Base-by-base conservation (phyloP, 2,888 invertebrate genomes). In the Apodemia zela region DNA sequence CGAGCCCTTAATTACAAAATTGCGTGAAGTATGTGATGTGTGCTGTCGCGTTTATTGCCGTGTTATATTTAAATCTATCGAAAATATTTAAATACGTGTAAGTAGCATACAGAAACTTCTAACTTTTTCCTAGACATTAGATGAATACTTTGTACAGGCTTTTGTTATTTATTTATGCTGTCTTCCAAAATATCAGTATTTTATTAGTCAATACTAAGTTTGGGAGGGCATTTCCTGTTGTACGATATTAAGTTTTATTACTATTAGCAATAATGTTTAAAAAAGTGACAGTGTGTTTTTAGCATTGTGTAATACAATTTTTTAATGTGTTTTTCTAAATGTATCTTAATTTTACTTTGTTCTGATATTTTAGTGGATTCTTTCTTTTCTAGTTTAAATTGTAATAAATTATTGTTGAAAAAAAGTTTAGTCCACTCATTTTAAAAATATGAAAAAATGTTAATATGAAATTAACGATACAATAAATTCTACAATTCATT, bases 201-300 rank as follows among this genome's bases (percentile, higher is more conserved):
- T 74, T 69, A 73, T 71, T 73, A 74, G 75, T 73, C 71, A 71
- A 75, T 69, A 69, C 66, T 70, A 69, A 75, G 77, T 72, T 75
- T 76, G 79, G 84, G 87, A 81, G 89, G 88, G 88, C 84, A 80
- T 84, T 88, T 89, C 89, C 87, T 88, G 86, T 82, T 80, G 75
- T 83, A 79, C 84, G 83, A 82, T 85, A 83, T 85, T 87, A 86
- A 85, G 85, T 85, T 88, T 82, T 63, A 59, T 49, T 58, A 59
- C 47, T 63, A 58, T 45, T 63, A 59, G 54, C 54, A 54, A 54
- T 54, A 54, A 54, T 54, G 54, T 54, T 59, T n/a, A 21, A 29
- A 47, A 17, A 21, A 17, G 58, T 11, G 59, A 38, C 51, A 63
- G 33, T 60, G 63, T 60, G 63, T 60, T 63, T 63, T 63, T 35